Base-by-base conservation (phyloP, 2,113 vertebrate genomes). In the Mobula birostris region DNA sequence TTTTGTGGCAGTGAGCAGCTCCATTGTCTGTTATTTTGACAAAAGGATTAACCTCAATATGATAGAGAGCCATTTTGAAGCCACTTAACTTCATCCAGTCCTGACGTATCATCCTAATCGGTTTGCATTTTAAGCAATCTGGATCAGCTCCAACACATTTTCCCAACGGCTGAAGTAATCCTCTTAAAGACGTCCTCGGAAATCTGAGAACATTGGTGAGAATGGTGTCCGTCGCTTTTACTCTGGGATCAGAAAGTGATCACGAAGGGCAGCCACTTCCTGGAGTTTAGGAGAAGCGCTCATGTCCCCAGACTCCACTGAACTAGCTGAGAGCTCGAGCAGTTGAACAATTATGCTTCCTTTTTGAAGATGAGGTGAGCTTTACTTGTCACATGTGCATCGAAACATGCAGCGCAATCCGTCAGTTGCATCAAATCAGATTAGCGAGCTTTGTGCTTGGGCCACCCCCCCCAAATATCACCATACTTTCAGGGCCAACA, bases 41-140 rank as follows among this genome's bases (percentile, higher is more conserved):
- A 15, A 32, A 88, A 29, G 58, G 85, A 88, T 88, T 88, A 88
- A 63, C 85, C 58, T 88, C n/a, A 88, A 88, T 88, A 66, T 88
- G 11, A 66, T 12, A 63, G 85, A 88, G 85, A 63, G 85, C 61
- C 15, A 19, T 88, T 88, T 88, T 29, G 63, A 66, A 88, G 58
- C 85, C 85, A 88, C 15, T 88, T 66, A 88, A 29, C 61, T 66
- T 88, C n/a, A 66, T 88, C 85, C 58, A 27, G 85, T 88, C 85
- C 15, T 5, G 85, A 58, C 85, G n/a, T 4, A 66, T 66, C 61
- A 66, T 66, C 29, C 12, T 88, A 88, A 88, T 63, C 85, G 14
- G 29, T 88, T 88, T 88, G 58, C 85, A 29, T 88, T 32, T 27
- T 48, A 11, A 58, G 82, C 56, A 58, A 11, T 85, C 19, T 88